A percentile compares a stretch with the other conserved stretches of the same genome.
These are phyloP conservation scores for Aplocera efformata DNA, from an alignment of 2,888 invertebrate genomes.

Conservation along the genomic window DNA sequence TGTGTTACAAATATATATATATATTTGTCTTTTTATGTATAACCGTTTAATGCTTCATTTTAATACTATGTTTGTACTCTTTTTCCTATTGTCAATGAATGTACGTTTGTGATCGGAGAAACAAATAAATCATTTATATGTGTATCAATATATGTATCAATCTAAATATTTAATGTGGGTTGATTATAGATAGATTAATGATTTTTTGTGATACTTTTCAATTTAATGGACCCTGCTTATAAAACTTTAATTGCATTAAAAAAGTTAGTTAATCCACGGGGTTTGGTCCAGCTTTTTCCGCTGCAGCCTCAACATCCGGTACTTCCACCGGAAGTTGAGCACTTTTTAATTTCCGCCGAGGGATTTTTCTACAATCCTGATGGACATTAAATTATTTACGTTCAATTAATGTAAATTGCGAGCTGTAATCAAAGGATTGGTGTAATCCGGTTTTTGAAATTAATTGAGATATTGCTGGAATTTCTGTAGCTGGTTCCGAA, in stretches of 20 bases:
- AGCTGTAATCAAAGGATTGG: slow-evolving; percentile 39
- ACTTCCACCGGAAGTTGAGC: slow-evolving; percentile 62
- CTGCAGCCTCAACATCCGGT: slow-evolving; percentile 55
- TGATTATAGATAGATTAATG: no score
- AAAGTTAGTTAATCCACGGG: slow-evolving; percentile 52
- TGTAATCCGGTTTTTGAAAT: slow-evolving; percentile 38
- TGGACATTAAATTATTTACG: slow-evolving; percentile 74
- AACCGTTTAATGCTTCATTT: no score
- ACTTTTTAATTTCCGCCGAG: slow-evolving; percentile 77
- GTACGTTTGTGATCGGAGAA: no score
- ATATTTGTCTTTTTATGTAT: no score
- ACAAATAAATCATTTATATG: no score
- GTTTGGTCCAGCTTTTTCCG: slow-evolving; percentile 59
- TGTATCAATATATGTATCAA: no score
- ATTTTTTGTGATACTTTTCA: no score
- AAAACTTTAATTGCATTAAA: slow-evolving; percentile 22
- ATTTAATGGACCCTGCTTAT: background rate
- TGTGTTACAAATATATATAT: no score
- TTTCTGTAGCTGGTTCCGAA: slow-evolving; percentile 4
- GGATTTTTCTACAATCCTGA: slow-evolving; percentile 72
- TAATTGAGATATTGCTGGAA: slow-evolving; percentile 20
- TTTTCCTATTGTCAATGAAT: no score
- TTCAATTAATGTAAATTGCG: slow-evolving; percentile 76
- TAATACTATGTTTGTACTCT: no score
- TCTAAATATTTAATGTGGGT: no score